Evolutionary conservation across 2,113 vertebrate species (phyloP).

Genomic region (Sinocyclocheilus maitianheensis): DNA sequence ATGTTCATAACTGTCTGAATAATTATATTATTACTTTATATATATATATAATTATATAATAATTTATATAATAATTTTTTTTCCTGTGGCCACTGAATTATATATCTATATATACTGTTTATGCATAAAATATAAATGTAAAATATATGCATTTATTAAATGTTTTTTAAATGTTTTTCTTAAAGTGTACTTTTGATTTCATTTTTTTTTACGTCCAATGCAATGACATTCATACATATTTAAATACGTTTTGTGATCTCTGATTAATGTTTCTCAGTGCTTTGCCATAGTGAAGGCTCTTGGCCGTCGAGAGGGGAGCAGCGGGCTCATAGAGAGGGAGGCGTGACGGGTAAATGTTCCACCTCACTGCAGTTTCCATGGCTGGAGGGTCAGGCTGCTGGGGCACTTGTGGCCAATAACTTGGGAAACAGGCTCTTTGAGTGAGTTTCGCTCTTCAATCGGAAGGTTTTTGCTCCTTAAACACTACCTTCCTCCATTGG

Average conservation of each 20-base stretch:
- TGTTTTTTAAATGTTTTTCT: too few relatives aligned
- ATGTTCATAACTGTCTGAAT: too few relatives aligned
- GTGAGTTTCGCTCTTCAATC: conserved; percentile 43
- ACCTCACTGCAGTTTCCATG: conserved; percentile 60
- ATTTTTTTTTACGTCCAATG: too few relatives aligned
- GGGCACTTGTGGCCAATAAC: conserved; percentile 43
- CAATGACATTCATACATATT: too few relatives aligned
- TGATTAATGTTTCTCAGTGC: background rate
- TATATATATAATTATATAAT: too few relatives aligned
- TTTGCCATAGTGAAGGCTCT: background rate
- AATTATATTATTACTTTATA: too few relatives aligned
- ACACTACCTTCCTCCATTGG: background rate
- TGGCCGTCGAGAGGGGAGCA: background rate
- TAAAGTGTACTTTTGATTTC: too few relatives aligned
- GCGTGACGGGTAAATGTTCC: conserved; percentile 55
- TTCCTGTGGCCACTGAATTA: too few relatives aligned
- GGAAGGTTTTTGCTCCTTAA: conserved; percentile 21
- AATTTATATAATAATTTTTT: too few relatives aligned
- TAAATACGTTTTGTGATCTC: background rate
- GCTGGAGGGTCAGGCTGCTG: conserved; percentile 42
- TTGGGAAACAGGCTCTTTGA: conserved; percentile 9
- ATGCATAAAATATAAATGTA: too few relatives aligned
- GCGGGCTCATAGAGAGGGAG: background rate
- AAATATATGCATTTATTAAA: too few relatives aligned
- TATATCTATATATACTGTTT: too few relatives aligned